phyloP scores from a whole-genome alignment of 2,797 vertebrate species.

The Neosalanx taihuensis region DNA sequence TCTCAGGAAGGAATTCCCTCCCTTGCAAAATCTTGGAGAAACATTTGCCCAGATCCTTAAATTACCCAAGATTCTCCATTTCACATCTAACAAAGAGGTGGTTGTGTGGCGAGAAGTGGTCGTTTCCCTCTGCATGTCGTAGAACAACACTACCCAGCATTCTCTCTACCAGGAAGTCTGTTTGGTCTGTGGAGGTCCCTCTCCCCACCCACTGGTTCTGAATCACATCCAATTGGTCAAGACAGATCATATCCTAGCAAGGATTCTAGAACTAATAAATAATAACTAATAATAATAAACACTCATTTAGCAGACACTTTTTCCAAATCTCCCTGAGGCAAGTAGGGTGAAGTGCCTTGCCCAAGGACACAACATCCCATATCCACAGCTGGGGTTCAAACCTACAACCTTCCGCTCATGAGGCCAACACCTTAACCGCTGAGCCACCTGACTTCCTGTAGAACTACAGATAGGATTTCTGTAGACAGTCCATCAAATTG shows the following conservation, averaged over 20 bases:
- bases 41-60: conserved; percentile 67
- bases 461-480: too few species aligned
- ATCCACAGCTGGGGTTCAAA: too few species aligned
- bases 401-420: too few species aligned
- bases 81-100: conserved; percentile 58
- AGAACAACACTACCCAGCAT: conserved; percentile 34
- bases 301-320: too few species aligned
- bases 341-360: too few species aligned
- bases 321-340: too few species aligned
- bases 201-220: conserved; percentile 30
- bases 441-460: too few species aligned
- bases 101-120: conserved; percentile 57
- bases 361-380: too few species aligned
- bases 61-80: conserved; percentile 52
- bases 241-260: conserved; percentile 42
- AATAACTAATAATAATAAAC: too few species aligned
- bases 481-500: background rate
- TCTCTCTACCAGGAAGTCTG: conserved; percentile 50
- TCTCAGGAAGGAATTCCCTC: conserved; percentile 61
- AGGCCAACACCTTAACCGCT: too few species aligned
- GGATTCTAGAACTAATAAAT: conserved; percentile 16
- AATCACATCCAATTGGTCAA: conserved; percentile 52
- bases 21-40: conserved; percentile 67
- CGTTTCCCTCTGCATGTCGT: conserved; percentile 33
- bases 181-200: conserved; percentile 42